These are phyloP conservation scores for Pachyseris speciosa DNA, from an alignment of 64 coral and sea anemone genomes.

Conservation along the genomic window DNA sequence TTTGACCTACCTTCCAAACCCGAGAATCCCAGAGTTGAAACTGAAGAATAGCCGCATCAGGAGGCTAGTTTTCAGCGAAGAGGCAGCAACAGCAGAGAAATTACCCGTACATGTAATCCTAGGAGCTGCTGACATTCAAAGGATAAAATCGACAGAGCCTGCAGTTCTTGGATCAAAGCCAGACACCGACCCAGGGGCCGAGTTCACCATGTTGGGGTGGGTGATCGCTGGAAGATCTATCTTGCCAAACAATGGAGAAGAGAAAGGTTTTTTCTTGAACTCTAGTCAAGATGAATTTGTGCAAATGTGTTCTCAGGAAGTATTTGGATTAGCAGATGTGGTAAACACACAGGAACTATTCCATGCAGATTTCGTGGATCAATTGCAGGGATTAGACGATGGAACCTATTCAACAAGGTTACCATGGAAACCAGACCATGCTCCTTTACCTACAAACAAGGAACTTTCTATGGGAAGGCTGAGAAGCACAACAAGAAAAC, in stretches of 20 bases:
- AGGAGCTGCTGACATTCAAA: too few species aligned
- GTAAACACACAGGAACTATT: background rate
- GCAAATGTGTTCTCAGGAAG: slow-evolving; percentile 84
- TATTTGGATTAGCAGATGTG: slow-evolving; percentile 63
- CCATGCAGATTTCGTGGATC: slow-evolving; percentile 55
- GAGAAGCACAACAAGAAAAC: slow-evolving; percentile 51
- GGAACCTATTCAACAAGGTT: slow-evolving; percentile 73
- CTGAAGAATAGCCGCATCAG: background rate
- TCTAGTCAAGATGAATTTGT: slow-evolving; percentile 63
- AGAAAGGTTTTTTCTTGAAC: slow-evolving; percentile 70
- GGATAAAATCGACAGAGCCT: too few species aligned
- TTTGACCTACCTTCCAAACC: slow-evolving; percentile 43
- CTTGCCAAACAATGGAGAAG: background rate
- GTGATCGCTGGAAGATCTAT: slow-evolving; percentile 30
- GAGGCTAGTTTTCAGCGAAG: slow-evolving; percentile 59
- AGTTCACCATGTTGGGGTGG: slow-evolving; percentile 69
- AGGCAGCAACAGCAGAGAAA: slow-evolving; percentile 15
- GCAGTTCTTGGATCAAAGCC: slow-evolving; percentile 58
- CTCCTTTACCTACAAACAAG: slow-evolving; percentile 48
- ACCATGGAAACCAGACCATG: too few species aligned
- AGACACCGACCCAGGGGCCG: slow-evolving; percentile 65
- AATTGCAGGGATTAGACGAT: slow-evolving; percentile 57
- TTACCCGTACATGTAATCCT: slow-evolving; percentile 38
- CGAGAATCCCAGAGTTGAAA: slow-evolving; percentile 49
- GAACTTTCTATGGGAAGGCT: slow-evolving; percentile 40